Evolutionary conservation across 2,113 vertebrate genomes (phyloP).

Genomic region (Etheostoma spectabile): DNA sequence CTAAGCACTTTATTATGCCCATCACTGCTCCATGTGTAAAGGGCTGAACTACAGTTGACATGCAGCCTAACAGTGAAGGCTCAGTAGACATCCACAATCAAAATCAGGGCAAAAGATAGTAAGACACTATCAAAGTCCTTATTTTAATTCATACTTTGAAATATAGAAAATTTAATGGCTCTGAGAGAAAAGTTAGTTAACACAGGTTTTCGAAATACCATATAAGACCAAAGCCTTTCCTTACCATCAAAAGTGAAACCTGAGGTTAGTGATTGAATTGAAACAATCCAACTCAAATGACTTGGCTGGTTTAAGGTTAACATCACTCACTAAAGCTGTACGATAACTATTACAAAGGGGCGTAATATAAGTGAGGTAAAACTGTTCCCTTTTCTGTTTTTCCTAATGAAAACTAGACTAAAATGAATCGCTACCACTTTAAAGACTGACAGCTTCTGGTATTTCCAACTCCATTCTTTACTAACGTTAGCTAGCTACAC

Average conservation of each 20-base stretch:
- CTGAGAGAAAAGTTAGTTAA: not conserved
- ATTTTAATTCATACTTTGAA: not conserved
- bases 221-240: not conserved
- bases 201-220: not conserved
- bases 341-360: not conserved
- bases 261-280: not conserved
- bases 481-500: slow-evolving; percentile 32
- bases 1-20: slow-evolving; percentile 9
- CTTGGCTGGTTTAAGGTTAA: not conserved
- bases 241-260: not conserved
- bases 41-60: not conserved
- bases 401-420: not conserved
- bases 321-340: too few relatives aligned
- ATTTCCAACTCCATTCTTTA: slow-evolving; percentile 8
- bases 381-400: not conserved
- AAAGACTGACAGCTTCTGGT: slow-evolving; percentile 45
- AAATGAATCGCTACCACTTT: slow-evolving; percentile 6
- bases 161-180: not conserved
- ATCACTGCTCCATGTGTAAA: slow-evolving; percentile 1
- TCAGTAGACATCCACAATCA: not conserved
- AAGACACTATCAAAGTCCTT: not conserved
- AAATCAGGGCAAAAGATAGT: not conserved
- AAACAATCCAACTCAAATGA: not conserved
- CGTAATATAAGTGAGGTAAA: not conserved
- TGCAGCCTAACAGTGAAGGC: not conserved